These are phyloP conservation scores for Heteronetta atricapilla DNA, from an alignment of 2,113 vertebrate species.

Conservation along the genomic window DNA sequence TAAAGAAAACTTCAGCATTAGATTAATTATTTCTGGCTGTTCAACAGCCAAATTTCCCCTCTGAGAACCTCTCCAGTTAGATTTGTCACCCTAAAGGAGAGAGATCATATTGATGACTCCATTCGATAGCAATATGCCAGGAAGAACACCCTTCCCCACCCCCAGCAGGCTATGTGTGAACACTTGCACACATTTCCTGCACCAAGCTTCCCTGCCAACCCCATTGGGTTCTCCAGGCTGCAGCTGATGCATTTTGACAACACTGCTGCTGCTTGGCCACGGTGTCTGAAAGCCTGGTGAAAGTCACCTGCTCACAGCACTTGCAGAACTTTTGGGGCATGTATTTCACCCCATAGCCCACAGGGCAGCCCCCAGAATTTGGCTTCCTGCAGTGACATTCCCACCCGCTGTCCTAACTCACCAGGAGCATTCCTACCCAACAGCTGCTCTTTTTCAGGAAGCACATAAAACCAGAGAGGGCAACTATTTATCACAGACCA, in stretches of 20 bases:
- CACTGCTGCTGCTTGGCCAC: fast-evolving
- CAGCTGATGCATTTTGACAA: background rate
- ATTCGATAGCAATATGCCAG: background rate
- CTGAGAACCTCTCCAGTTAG: background rate
- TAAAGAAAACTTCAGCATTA: background rate
- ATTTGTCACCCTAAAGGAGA: background rate
- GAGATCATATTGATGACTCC: background rate
- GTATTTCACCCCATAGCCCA: background rate
- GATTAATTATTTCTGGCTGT: background rate
- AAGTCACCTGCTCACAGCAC: background rate
- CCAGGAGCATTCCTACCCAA: background rate
- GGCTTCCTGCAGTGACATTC: background rate
- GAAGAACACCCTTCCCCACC: background rate
- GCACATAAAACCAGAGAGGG: background rate
- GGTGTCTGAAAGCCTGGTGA: background rate
- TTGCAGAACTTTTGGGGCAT: background rate
- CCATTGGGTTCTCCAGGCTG: background rate
- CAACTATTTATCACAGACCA: background rate
- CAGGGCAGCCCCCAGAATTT: background rate
- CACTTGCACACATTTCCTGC: background rate
- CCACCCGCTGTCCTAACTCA: background rate
- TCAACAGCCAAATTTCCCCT: background rate
- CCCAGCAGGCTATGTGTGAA: background rate
- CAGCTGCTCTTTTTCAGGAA: background rate
- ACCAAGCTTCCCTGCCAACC: background rate